Conservation (phyloP, 2,888 invertebrate genomes). For the Sylvicola fuscatus region DNA sequence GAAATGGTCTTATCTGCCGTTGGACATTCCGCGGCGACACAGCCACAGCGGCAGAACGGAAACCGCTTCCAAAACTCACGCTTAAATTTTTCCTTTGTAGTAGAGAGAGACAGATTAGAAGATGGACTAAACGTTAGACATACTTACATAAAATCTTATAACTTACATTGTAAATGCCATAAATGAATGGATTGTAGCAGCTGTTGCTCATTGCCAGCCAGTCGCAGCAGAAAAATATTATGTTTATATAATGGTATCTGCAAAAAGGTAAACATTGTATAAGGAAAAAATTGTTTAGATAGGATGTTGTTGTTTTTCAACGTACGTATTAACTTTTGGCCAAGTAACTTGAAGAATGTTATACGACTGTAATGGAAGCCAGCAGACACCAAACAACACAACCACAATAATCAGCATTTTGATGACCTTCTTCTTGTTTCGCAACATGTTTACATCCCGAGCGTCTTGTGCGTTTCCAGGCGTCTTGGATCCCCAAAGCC, state of each 20-base stretch:
- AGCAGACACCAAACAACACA: constrained; percentile 59
- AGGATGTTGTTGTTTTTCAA: constrained; percentile 9
- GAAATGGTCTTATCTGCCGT: constrained; percentile 21
- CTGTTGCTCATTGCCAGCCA: constrained; percentile 82
- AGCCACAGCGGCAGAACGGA: constrained; percentile 29
- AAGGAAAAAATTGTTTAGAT: neutral
- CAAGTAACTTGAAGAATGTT: constrained; percentile 49
- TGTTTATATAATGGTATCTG: constrained; percentile 49
- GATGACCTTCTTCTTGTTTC: constrained; percentile 74
- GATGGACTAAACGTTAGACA: constrained; percentile 7
- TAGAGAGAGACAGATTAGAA: constrained; percentile 3
- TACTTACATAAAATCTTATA: neutral
- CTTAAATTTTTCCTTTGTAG: constrained; percentile 53
- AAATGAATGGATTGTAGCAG: constrained; percentile 78
- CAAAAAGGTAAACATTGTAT: constrained; percentile 28
- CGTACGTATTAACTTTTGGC: constrained; percentile 48
- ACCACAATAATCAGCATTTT: constrained; percentile 79
- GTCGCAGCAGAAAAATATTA: constrained; percentile 70
- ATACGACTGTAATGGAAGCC: constrained; percentile 62
- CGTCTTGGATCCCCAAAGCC: constrained; percentile 57
- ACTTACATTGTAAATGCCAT: constrained; percentile 75
- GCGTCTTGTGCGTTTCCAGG: constrained; percentile 62
- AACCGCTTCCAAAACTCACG: constrained; percentile 54
- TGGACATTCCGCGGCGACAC: constrained; percentile 14
- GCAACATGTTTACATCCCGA: constrained; percentile 56